Evolutionary conservation across 2,797 vertebrate genomes (phyloP), one percentile per base, ranked within the genome.

Genomic region (Furcifer pardalis): DNA sequence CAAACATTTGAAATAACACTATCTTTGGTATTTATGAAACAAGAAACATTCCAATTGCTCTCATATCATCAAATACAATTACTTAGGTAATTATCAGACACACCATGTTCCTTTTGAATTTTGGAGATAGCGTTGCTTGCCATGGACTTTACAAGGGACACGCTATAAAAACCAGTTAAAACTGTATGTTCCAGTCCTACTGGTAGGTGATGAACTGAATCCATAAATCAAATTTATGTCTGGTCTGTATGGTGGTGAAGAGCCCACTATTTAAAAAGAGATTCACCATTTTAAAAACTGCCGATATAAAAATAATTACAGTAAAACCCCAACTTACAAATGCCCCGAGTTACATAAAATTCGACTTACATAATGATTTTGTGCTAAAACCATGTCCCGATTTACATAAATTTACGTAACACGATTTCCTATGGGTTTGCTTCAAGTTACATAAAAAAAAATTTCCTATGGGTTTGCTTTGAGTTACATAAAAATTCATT

Each of bases 21-120:
- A 86, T 81, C 44, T 44, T n/a, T 89, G 72, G 63, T 88, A 56
- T 7, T 65, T 73, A 87, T 68, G 87, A 89, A 89, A 62, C 77
- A 86, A 62, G 86, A 84, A 90, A 90, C 83, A 74, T 90, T 90
- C 82, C 90, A 82, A 63, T 87, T 87, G 85, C 88, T 81, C 80
- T 89, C 81, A 52, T 83, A 90, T 75, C 85, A 91, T 84, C 2
- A 79, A 81, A 83, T 85, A 87, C 7, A 35, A 85, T 87, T 82
- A 88, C 81, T 89, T 88, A 89, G 86, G 82, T 84, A 91, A 73
- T 44, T 65, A 84, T 63, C 83, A 44, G 60, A 62, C 84, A 85
- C 69, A 86, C 63, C 19, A 44, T 81, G 49, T 46, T 90, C 82
- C 91, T 90, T 93, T 62, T 81, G 19, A 84, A 88, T 82, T 86